Conservation (phyloP, 2,888 invertebrate species). For the Diabrotica balteata region DNA sequence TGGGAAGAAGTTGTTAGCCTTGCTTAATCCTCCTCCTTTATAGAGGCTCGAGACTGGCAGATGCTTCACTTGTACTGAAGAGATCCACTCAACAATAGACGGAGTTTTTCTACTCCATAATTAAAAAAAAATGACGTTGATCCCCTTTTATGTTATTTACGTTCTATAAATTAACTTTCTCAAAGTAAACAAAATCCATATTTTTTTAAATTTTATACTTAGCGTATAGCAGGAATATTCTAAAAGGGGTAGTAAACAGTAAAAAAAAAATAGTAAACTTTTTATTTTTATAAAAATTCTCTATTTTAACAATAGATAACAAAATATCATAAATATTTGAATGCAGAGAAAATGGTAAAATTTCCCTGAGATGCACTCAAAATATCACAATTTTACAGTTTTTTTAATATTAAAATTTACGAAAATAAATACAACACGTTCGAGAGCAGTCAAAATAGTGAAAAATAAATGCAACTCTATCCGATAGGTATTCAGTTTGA, state of each 20-base stretch:
- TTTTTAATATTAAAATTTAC: constrained; percentile 7
- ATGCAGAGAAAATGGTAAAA: constrained; percentile 53
- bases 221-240: too few relatives aligned
- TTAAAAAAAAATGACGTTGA: too few relatives aligned
- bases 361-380: constrained; percentile 49
- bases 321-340: constrained; percentile 37
- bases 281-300: constrained; percentile 9
- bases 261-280: not conserved
- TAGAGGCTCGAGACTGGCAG: too few relatives aligned
- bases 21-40: too few relatives aligned
- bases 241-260: not conserved
- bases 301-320: constrained; percentile 28
- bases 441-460: constrained; percentile 36
- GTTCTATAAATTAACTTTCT: too few relatives aligned
- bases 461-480: constrained; percentile 38
- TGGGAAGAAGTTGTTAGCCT: too few relatives aligned
- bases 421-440: constrained; percentile 14
- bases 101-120: too few relatives aligned
- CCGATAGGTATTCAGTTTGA: not conserved
- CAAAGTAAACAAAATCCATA: too few relatives aligned
- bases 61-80: too few relatives aligned
- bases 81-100: too few relatives aligned
- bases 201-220: too few relatives aligned
- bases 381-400: constrained; percentile 42
- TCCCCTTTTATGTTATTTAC: too few relatives aligned